Percentiles rank a stretch among this genome's conserved stretches.
These are phyloP conservation scores for Channa argus DNA, from an alignment of 2,113 vertebrate genomes.

Conservation along the genomic window DNA sequence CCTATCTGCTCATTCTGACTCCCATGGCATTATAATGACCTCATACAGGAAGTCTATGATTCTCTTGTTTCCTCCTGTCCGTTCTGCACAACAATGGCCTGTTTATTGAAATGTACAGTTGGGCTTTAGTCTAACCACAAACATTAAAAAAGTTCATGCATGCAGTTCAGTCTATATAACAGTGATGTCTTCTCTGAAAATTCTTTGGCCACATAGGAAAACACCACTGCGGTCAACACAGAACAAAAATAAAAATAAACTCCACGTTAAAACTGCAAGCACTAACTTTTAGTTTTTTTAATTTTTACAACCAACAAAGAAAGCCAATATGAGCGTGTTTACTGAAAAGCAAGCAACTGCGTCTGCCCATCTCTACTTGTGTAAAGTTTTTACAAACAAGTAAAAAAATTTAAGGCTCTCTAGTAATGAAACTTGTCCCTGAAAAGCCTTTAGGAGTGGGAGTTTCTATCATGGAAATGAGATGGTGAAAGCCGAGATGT, in stretches of 20 bases:
- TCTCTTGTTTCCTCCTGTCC: slow-evolving; percentile 82
- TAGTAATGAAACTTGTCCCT: slow-evolving; percentile 23
- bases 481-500: slow-evolving; percentile 58
- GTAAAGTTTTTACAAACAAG: slow-evolving; percentile 24
- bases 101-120: slow-evolving; percentile 69
- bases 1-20: slow-evolving; percentile 72
- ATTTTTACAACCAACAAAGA: slow-evolving; percentile 2
- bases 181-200: slow-evolving; percentile 8
- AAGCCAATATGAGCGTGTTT: slow-evolving; percentile 4
- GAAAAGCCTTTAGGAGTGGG: slow-evolving; percentile 31
- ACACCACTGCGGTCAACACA: not conserved
- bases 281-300: slow-evolving; percentile 2
- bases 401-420: not conserved
- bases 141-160: slow-evolving; percentile 30
- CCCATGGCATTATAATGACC: slow-evolving; percentile 77
- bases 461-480: slow-evolving; percentile 34
- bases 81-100: slow-evolving; percentile 80
- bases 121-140: slow-evolving; percentile 31
- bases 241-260: slow-evolving; percentile 10
- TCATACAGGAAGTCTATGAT: slow-evolving; percentile 81
- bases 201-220: slow-evolving; percentile 15
- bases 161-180: slow-evolving; percentile 18
- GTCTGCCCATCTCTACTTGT: slow-evolving; percentile 14
- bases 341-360: slow-evolving; percentile 8
- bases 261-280: slow-evolving; percentile 2